Evolutionary conservation across 2,797 vertebrate genomes (phyloP).

Genomic region (Typhlichthys eigenmanni): DNA sequence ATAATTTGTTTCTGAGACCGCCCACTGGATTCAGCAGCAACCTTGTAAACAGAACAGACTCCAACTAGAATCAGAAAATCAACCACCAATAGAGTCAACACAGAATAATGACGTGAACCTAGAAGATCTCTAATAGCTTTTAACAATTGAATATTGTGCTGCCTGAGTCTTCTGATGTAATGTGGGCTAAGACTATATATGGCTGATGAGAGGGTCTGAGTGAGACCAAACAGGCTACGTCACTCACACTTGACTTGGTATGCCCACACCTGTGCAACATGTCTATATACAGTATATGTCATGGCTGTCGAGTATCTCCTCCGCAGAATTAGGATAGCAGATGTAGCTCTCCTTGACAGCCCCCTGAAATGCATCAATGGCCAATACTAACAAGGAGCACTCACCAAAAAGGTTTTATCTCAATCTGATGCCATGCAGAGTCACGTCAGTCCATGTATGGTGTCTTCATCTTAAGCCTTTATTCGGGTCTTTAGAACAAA

Average conservation of each 20-base stretch:
- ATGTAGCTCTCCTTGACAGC: slow-evolving; percentile 56
- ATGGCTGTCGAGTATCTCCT: too few species aligned
- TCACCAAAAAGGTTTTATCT: slow-evolving; percentile 56
- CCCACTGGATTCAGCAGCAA: slow-evolving; percentile 1
- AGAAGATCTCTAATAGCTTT: neutral
- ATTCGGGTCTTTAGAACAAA: neutral
- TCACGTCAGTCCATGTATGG: slow-evolving; percentile 60
- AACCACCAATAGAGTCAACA: neutral
- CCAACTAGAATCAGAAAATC: neutral
- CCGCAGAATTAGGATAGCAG: slow-evolving; percentile 42
- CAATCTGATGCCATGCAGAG: slow-evolving; percentile 46
- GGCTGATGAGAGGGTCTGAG: slow-evolving; percentile 47
- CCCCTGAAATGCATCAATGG: slow-evolving; percentile 75
- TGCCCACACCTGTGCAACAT: slow-evolving; percentile 38
- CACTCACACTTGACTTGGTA: slow-evolving; percentile 36
- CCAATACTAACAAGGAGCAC: slow-evolving; percentile 74
- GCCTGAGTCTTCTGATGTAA: neutral
- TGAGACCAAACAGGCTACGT: slow-evolving; percentile 32
- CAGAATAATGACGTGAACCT: neutral
- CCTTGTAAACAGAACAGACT: neutral
- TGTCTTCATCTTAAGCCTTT: slow-evolving; percentile 33
- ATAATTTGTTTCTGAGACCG: neutral
- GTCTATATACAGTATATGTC: too few species aligned
- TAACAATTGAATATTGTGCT: too few species aligned
- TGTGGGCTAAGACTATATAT: slow-evolving; percentile 26